These are phyloP conservation scores for Vesta saturnalis DNA, from an alignment of 2,888 invertebrate genomes.

Conservation along the genomic window DNA sequence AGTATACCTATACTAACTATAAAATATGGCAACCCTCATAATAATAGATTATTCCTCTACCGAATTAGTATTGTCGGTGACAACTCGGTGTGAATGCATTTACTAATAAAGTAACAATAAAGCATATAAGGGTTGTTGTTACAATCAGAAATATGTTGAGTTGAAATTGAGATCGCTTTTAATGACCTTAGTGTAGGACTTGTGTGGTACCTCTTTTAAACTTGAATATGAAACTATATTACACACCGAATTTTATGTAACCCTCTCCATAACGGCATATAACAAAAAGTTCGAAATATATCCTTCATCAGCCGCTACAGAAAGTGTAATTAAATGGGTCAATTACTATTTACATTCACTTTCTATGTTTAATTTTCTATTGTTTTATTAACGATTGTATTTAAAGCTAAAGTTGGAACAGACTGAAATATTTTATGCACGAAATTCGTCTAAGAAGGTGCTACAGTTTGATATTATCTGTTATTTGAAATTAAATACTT, in stretches of 20 bases:
- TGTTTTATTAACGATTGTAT: slow-evolving; percentile 7
- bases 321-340: slow-evolving; percentile 28
- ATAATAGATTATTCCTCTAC: slow-evolving; percentile 53
- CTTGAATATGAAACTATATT: slow-evolving; percentile 16
- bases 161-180: slow-evolving; percentile 39
- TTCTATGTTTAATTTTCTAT: neutral
- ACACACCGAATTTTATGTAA: slow-evolving; percentile 9
- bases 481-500: no score
- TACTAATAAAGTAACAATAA: slow-evolving; percentile 60
- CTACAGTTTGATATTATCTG: no score
- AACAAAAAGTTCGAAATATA: slow-evolving; percentile 15
- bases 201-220: slow-evolving; percentile 19
- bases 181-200: slow-evolving; percentile 22
- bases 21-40: slow-evolving; percentile 51
- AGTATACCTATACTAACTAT: slow-evolving; percentile 45
- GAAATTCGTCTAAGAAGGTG: neutral
- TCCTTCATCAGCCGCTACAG: slow-evolving; percentile 28
- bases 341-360: slow-evolving; percentile 17
- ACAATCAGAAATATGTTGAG: slow-evolving; percentile 40
- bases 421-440: neutral
- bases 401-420: neutral
- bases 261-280: slow-evolving; percentile 14
- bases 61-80: slow-evolving; percentile 60
- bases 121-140: slow-evolving; percentile 45
- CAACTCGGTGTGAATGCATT: slow-evolving; percentile 57